Evolutionary conservation across 2,797 vertebrate genomes (phyloP).

Genomic region (Amblyraja radiata): DNA sequence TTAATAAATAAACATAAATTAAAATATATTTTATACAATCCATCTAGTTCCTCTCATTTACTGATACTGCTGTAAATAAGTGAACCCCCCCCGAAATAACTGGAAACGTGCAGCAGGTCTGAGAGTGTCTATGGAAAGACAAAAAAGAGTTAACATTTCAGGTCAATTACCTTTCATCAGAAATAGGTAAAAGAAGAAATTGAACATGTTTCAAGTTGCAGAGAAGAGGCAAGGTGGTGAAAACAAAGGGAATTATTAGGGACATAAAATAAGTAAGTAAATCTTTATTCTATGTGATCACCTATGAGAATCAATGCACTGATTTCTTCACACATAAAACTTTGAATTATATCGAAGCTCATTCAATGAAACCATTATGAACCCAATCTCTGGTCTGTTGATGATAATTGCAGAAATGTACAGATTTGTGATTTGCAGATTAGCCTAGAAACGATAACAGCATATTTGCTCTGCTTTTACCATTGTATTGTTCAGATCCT

Average conservation of each 20-base stretch:
- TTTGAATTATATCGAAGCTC: background rate
- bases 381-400: too few relatives aligned
- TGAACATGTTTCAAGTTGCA: too few relatives aligned
- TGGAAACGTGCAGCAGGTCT: too few relatives aligned
- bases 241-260: background rate
- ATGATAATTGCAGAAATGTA: background rate
- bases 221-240: too few relatives aligned
- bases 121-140: too few relatives aligned
- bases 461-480: background rate
- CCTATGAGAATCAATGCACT: background rate
- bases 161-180: too few relatives aligned
- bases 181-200: too few relatives aligned
- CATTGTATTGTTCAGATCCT: background rate
- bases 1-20: background rate
- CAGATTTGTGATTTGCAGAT: background rate
- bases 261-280: background rate
- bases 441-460: background rate
- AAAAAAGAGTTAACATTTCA: too few relatives aligned
- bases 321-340: background rate
- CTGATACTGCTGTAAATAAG: background rate
- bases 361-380: background rate
- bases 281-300: background rate
- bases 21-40: background rate
- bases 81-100: too few relatives aligned
- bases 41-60: background rate